Percentiles rank a stretch among this genome's conserved stretches.
Conservation (phyloP, 2,113 vertebrate genomes). For the Phylloscopus trochiloides region DNA sequence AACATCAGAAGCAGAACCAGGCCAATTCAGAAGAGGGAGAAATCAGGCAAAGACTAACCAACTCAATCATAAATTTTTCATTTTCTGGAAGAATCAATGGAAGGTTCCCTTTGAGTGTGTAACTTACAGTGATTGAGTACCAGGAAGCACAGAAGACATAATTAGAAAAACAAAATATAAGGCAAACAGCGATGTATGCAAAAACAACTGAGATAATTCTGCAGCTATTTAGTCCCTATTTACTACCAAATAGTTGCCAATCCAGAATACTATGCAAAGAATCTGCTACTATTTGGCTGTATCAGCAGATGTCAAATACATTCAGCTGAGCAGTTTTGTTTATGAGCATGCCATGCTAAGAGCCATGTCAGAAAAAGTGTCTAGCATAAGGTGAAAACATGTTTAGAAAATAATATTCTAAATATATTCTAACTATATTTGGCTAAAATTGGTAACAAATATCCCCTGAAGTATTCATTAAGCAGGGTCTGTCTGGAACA, state of each 20-base stretch:
- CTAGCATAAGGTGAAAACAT: not conserved
- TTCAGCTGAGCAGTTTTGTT: not conserved
- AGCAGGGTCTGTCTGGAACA: not conserved
- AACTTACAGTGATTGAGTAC: fast-evolving
- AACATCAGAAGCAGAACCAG: not conserved
- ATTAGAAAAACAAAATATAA: not conserved
- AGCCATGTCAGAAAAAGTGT: not conserved
- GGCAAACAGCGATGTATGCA: not conserved
- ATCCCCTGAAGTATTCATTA: fast-evolving
- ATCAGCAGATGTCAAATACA: not conserved
- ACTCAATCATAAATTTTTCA: not conserved
- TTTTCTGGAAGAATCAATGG: not conserved
- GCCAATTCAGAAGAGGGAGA: not conserved
- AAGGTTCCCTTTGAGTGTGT: not conserved
- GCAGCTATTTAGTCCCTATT: not conserved
- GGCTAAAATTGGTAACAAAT: not conserved
- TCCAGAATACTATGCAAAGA: not conserved
- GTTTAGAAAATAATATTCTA: not conserved
- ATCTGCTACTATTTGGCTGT: not conserved
- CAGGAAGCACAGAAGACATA: not conserved
- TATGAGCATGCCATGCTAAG: not conserved
- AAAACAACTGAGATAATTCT: not conserved
- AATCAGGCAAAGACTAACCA: not conserved
- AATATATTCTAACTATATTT: not conserved
- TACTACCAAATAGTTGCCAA: not conserved